phyloP scores from a whole-genome alignment of 2,797 vertebrate species.

The Micromesistius poutassou region DNA sequence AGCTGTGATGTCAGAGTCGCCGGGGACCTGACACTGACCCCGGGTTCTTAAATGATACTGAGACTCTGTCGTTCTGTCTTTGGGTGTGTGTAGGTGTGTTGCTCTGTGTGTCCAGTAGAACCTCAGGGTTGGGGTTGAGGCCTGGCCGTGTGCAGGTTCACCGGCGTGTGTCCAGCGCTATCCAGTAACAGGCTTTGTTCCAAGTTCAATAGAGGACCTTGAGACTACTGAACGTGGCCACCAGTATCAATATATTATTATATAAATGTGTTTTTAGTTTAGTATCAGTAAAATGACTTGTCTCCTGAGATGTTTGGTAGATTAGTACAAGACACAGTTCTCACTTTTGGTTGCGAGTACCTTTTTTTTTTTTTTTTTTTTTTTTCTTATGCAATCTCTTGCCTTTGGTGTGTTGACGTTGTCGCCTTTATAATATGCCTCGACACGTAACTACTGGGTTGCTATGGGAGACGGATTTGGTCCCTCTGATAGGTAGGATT shows the following conservation, averaged over 20 bases:
- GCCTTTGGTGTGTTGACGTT: background rate
- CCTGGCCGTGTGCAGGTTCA: background rate
- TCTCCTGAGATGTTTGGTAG: background rate
- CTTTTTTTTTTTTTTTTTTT: no score
- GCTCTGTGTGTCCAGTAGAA: background rate
- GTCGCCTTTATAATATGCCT: slow-evolving; percentile 37
- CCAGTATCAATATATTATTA: background rate
- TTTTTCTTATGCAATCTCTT: background rate
- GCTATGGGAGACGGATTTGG: slow-evolving; percentile 51
- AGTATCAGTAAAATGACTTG: background rate
- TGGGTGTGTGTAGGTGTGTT: background rate
- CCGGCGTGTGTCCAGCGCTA: background rate
- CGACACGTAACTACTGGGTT: slow-evolving; percentile 56
- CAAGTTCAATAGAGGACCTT: background rate
- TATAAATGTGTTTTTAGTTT: background rate
- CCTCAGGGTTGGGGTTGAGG: background rate
- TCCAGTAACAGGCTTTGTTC: background rate
- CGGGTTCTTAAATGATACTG: background rate
- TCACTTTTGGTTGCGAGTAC: no score
- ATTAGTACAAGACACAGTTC: background rate
- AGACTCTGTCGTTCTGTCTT: background rate
- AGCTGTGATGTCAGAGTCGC: background rate
- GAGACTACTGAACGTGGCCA: background rate
- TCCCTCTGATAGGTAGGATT: slow-evolving; percentile 49
- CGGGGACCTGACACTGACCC: background rate